phyloP scores from a whole-genome alignment of 2,113 vertebrate genomes.

The Cacatua alba region DNA sequence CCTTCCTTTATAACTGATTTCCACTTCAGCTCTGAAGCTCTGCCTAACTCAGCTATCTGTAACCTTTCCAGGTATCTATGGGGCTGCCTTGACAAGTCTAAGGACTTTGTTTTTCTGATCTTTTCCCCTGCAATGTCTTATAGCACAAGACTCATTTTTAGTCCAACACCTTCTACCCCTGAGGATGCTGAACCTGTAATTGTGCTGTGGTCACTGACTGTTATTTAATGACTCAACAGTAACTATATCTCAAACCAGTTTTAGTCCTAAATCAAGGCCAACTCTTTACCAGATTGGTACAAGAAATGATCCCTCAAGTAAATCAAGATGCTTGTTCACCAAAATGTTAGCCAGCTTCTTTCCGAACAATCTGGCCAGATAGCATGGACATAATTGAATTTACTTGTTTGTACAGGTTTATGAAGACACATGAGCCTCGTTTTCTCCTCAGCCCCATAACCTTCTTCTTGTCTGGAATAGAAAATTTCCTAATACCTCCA shows the following conservation, averaged over 20 bases:
- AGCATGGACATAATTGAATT: background rate
- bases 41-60: background rate
- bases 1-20: background rate
- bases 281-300: background rate
- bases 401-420: background rate
- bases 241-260: background rate
- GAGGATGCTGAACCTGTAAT: background rate
- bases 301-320: background rate
- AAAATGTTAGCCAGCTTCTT: background rate
- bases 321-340: background rate
- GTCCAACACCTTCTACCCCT: background rate
- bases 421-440: background rate
- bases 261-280: constrained; percentile 12
- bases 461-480: background rate
- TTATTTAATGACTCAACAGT: background rate
- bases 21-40: background rate
- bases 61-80: background rate
- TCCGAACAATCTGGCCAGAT: background rate
- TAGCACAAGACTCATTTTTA: background rate
- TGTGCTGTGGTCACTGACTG: background rate
- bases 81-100: background rate
- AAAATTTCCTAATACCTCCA: background rate
- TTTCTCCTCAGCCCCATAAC: background rate
- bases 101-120: background rate
- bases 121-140: background rate